Evolutionary conservation across 2,113 vertebrate species (phyloP), one percentile per base, ranked within the genome.

Genomic region (Bos javanicus): DNA sequence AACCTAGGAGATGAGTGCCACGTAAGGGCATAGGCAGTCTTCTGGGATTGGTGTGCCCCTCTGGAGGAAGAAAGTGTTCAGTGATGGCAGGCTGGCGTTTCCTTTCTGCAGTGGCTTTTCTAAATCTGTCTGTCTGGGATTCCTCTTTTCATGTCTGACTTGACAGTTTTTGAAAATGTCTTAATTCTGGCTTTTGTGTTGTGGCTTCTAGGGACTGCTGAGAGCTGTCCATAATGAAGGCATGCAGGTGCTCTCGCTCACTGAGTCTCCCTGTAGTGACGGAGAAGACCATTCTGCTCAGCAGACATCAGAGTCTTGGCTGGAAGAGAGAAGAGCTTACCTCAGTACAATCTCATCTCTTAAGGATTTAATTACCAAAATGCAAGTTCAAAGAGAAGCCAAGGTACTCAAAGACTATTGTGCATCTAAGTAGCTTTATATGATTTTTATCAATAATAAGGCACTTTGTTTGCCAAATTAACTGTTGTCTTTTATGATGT

Each of bases 211-310:
- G 99, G 99, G 98, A 59, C 98, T 99, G 97, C 98, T 99, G 84
- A 99, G 99, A 93, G 99, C 99, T 97, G 99, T 99, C 7, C 99
- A 99, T 97, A 99, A 99, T 91, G 99, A 99, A 98, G 99, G 99
- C 13, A 98, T 99, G 98, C 99, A 99, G 98, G 99, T 99, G 16
- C 98, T 99, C 17, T 99, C 99, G 33, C 99, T 99, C 91, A 99
- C 99, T 0, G 99, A 99, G 98, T 97, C 99, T 39, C 99, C 99
- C 0, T 92, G 95, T n/a, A 81, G 95, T 94, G 99, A 99, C 43
- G 98, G 97, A 26, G 99, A 99, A 30, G 82, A 97, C 71, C 78
- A 43, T 96, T 83, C 26, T 95, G 26, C 62, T 87, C 98, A 98
- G 64, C 98, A 98, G 93, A 97, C 96, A 23, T 23, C 98, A 92